Base-by-base conservation (phyloP, 2,888 invertebrate genomes). In the Drosophila quinaria region DNA sequence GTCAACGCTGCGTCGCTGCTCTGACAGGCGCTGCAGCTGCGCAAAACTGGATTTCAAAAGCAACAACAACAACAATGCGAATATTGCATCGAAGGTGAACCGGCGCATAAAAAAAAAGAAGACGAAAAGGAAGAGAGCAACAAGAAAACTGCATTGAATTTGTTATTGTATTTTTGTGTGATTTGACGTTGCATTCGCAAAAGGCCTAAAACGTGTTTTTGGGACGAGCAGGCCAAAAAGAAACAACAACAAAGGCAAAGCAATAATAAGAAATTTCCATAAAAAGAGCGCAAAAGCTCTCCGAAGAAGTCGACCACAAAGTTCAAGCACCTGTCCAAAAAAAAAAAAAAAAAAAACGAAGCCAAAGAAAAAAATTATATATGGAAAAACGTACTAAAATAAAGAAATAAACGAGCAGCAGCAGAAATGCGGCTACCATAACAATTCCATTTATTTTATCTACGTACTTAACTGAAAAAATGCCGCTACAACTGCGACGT, bases 321-420 rank as follows among this genome's bases (percentile, higher is more conserved):
- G 80, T 87, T 84, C 87, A 84, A 84, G 78, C 87, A 84, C 89
- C 84, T 84, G 87, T 66, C 84, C 50, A 88, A 88, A 74, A 79
- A 54, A 61, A 62, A 44, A 63, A 47, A 47, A 22, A 55, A 39
- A 22, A 25, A 54, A 50, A 78, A 54, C 59, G 22, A 59, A 44
- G 60, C 25, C 62, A 47, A 50, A 55, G 31, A 22, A 56, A 42
- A 22, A 25, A 54, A 50, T 52, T 33, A 29, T 35, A 35, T 46
- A 55, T 17, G 33, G 31, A 44, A 41, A 61, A 78, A 59, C 37
- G 49, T 66, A 62, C 31, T 41, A 47, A 74, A 73, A 70, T 68
- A 78, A 78, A 76, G 64, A 78, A 64, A 78, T 68, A 78, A 72
- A 71, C 58, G 73, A 67, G 62, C 50, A 77, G 59, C 56, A 66